Conservation (phyloP, 2,888 invertebrate species). For the Andrena flavipes region DNA sequence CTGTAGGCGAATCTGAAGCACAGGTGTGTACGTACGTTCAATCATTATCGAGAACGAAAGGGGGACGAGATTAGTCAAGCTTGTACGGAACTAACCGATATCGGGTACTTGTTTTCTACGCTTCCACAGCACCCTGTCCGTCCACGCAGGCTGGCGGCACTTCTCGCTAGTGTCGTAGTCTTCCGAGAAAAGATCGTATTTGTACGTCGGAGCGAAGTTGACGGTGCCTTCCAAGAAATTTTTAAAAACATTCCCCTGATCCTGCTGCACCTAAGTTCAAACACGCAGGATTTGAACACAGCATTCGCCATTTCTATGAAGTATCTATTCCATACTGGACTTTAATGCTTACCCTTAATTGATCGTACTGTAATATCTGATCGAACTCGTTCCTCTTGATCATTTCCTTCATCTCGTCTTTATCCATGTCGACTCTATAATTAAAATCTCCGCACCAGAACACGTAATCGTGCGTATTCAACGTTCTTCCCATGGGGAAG, state of each 20-base stretch:
- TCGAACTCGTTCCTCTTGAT: constrained; percentile 91
- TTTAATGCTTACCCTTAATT: constrained; percentile 82
- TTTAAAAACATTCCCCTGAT: constrained; percentile 93
- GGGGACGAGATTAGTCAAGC: background rate
- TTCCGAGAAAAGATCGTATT: constrained; percentile 99
- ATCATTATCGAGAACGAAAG: background rate
- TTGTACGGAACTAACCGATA: constrained; percentile 85
- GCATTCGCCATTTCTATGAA: background rate
- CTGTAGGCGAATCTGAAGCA: constrained; percentile 83
- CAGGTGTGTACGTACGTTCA: background rate
- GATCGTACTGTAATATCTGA: constrained; percentile 93
- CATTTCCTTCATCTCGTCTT: constrained; percentile 95
- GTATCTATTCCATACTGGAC: background rate
- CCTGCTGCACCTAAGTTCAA: constrained; percentile 88
- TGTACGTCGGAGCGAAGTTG: constrained; percentile 98
- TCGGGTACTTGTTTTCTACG: constrained; percentile 91
- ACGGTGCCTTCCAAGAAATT: constrained; percentile 97
- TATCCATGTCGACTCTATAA: constrained; percentile 97
- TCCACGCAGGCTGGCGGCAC: constrained; percentile 98
- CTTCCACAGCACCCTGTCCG: constrained; percentile 98
- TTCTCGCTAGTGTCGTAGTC: constrained; percentile 99
- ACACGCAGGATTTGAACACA: background rate
- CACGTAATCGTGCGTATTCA: constrained; percentile 98
- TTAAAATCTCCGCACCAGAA: constrained; percentile 99
- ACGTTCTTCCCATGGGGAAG: constrained; percentile 95